Base-by-base conservation (phyloP, 1,140 invertebrate genomes). In the Pseudomyrmex pallidus region DNA sequence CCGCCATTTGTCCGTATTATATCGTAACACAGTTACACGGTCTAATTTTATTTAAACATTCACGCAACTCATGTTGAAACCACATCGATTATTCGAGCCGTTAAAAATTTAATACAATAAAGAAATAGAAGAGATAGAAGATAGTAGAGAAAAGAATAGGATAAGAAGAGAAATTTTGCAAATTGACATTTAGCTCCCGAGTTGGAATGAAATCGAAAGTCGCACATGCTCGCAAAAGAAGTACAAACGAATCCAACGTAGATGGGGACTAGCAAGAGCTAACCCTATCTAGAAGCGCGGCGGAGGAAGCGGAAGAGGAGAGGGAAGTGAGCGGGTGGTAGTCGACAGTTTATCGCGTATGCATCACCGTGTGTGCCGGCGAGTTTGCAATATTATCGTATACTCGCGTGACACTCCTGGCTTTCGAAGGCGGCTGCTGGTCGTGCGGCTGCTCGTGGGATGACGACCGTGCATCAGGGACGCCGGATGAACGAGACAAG, bases 321-420 rank as follows among this genome's bases (percentile, higher is more conserved):
- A 54, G 9, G 46, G 7, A 25, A 56, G 63, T 64, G 50, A 15
- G 52, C 50, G 35, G 2, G 7, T 48, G 64, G 12, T 44, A 46
- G 20, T 25, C 50, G 85, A 72, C 76, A 85, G 82, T 91, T 91
- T 91, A 90, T 91, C 91, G 85, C 84, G 66, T 87, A 88, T 87
- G 88, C 90, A 91, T 91, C 85, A 83, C 78, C 83, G 83, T 78
- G 73, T 35, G 35, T 7, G 67, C 62, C 57, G 74, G 72, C 73
- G 84, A 84, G 85, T 91, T 91, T 86, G 88, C 85, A 90, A 88
- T 86, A 90, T 90, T 90, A 91, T 90, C 89, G 87, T 90, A 35
- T 83, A 88, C 46, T 88, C 83, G 86, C 91, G 90, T 90, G 90
- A 90, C 88, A 90, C 83, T 89, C 83, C 87, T 87, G 87, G 86